Conservation (phyloP, 2,113 vertebrate species). For the Benitochromis conjunctus region DNA sequence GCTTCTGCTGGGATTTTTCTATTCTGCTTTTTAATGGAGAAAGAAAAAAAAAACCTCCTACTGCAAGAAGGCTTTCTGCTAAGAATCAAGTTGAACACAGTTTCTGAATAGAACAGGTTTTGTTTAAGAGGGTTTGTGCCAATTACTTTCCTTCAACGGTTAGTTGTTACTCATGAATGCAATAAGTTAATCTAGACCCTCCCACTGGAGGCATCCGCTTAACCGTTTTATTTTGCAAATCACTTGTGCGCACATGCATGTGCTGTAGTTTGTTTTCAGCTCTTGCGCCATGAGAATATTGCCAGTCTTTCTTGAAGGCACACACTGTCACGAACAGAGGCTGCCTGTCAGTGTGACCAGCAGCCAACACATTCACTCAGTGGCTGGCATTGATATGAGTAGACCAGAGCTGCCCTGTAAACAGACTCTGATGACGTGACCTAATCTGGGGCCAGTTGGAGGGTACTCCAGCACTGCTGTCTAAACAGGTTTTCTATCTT, state of each 20-base stretch:
- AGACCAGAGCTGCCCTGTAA: slow-evolving; percentile 59
- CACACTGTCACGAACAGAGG: slow-evolving; percentile 65
- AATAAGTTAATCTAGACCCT: slow-evolving; percentile 45
- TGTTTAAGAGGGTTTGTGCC: slow-evolving; percentile 54
- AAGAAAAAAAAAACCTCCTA: slow-evolving; percentile 9
- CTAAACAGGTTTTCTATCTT: slow-evolving; percentile 16
- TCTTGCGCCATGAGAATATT: slow-evolving; percentile 58
- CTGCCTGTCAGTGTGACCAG: slow-evolving; percentile 53
- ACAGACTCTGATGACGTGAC: slow-evolving; percentile 61
- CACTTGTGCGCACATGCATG: slow-evolving; percentile 5
- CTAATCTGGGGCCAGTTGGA: slow-evolving; percentile 55
- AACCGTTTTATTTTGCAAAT: slow-evolving; percentile 46
- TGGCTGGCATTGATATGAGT: slow-evolving; percentile 58
- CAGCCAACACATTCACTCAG: slow-evolving; percentile 65
- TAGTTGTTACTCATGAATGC: slow-evolving; percentile 59
- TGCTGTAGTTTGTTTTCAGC: slow-evolving; percentile 2
- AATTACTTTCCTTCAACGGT: slow-evolving; percentile 45
- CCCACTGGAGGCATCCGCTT: slow-evolving; percentile 28
- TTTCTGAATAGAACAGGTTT: slow-evolving; percentile 43
- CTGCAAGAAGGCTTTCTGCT: slow-evolving; percentile 10
- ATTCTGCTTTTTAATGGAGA: neutral
- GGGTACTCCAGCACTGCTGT: neutral
- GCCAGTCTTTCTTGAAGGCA: slow-evolving; percentile 56
- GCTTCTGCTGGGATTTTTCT: neutral
- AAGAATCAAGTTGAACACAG: slow-evolving; percentile 27